Base-by-base conservation (phyloP, 30 jellyfish, hydroid and myxozoan species). In the Cassiopea andromeda region DNA sequence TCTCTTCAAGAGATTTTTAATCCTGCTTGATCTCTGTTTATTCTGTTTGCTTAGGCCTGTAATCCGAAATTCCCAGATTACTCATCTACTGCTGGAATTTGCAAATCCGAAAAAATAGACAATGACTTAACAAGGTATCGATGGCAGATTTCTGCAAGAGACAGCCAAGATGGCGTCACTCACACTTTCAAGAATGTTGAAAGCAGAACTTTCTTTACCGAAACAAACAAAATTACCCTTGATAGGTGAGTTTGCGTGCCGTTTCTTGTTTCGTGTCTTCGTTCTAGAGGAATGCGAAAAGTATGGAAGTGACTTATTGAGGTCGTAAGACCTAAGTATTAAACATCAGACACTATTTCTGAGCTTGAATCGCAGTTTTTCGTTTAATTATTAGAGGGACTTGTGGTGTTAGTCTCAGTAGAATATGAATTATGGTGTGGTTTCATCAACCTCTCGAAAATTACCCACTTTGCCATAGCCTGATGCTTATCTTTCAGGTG, bases 101-200 rank as follows among this genome's bases (percentile, higher is more conserved):
- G 99, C 92, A 78, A 91, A 64, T 76, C 96, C 15, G 98, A 92
- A 70, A 71, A 80, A 18, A 96, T 96, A 89, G 80, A 78, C 93
- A 89, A 96, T 79, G 82, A 85, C 10, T 48, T 87, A 69, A 96
- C 99, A 7, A 78, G 92, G 74, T 96, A 96, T 78, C 80, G 96
- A 72, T 96, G 99, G 99, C 98, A 91, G 72, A 81, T 96, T 8
- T 78, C 98, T 10, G 96, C 97, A 57, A 77, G 87, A 59, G 93
- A 87, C 81, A 80, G 87, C 81, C 85, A 90, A 69, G 99, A 87
- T 71, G 94, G 97, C 83, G 92, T 91, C 75, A 81, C 96, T 38
- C 73, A 82, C 57, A 54, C 58, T 18, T 87, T 91, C 85, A 81
- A 88, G 84, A 97, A 96, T 60, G 96, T 91, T 60, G 92, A 80